These are phyloP conservation scores for Aphelocoma coerulescens DNA, from an alignment of 2,113 vertebrate species.

Conservation along the genomic window DNA sequence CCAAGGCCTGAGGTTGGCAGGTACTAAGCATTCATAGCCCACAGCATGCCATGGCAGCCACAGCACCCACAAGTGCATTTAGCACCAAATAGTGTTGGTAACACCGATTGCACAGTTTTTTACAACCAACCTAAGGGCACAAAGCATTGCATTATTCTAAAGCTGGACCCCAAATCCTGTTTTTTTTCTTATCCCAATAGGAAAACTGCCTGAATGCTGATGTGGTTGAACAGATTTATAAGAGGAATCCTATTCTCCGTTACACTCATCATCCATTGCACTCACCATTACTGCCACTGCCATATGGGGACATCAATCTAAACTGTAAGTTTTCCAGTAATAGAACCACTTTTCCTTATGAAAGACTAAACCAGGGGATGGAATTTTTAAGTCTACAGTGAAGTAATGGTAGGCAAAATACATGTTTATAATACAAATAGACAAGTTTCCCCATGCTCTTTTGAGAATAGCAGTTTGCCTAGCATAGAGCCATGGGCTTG, in stretches of 20 bases:
- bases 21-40: background rate
- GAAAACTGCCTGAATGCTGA: conserved; percentile 94
- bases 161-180: background rate
- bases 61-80: background rate
- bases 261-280: conserved; percentile 92
- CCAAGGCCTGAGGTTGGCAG: background rate
- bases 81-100: background rate
- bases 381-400: background rate
- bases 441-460: background rate
- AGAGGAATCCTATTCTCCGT: conserved; percentile 94
- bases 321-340: conserved; percentile 72
- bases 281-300: conserved; percentile 89
- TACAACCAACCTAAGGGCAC: background rate
- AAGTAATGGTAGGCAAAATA: background rate
- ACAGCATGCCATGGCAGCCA: background rate
- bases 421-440: background rate
- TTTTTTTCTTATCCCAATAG: conserved; percentile 55
- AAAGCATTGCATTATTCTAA: background rate
- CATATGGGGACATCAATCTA: conserved; percentile 90
- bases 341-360: background rate
- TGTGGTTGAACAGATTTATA: conserved; percentile 96
- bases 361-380: background rate
- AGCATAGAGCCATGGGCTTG: background rate
- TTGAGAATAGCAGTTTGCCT: background rate
- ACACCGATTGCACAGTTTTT: background rate